Evolutionary conservation across 2,113 vertebrate genomes (phyloP).

Genomic region (Irena cyanogastra): DNA sequence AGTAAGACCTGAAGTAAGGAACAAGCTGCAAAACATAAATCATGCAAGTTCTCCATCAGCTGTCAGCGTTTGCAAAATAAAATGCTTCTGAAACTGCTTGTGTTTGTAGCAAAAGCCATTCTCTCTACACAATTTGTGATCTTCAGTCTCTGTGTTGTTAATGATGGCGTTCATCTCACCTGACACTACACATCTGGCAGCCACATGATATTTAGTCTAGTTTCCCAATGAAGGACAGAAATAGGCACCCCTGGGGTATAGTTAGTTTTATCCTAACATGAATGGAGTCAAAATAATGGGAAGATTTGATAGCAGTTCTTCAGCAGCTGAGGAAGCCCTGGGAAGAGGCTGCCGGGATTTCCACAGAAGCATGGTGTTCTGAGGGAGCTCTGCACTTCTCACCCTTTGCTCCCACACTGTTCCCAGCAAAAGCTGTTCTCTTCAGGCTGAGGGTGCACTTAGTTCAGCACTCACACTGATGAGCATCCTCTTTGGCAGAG

Average conservation of each 20-base stretch:
- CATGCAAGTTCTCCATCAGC: not conserved
- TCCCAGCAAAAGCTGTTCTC: not conserved
- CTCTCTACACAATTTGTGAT: not conserved
- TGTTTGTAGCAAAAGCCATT: not conserved
- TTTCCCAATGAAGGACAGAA: not conserved
- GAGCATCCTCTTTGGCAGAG: not conserved
- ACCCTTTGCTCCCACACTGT: not conserved
- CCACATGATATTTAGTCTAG: not conserved
- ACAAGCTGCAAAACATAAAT: not conserved
- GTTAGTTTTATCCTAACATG: not conserved
- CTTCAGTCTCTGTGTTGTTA: not conserved
- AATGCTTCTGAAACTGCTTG: not conserved
- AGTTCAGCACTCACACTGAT: not conserved
- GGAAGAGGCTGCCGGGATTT: rapidly evolving
- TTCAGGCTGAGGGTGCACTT: not conserved
- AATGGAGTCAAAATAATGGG: not conserved
- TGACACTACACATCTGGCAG: not conserved
- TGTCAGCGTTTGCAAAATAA: not conserved
- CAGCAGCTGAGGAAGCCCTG: not conserved
- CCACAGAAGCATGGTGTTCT: not conserved
- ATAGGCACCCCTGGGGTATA: too few relatives aligned
- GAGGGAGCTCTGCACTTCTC: not conserved
- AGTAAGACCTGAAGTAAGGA: not conserved
- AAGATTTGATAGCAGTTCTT: not conserved
- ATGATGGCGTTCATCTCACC: not conserved